Base-by-base conservation (phyloP, 1,140 invertebrate species). In the Drosophila saltans region DNA sequence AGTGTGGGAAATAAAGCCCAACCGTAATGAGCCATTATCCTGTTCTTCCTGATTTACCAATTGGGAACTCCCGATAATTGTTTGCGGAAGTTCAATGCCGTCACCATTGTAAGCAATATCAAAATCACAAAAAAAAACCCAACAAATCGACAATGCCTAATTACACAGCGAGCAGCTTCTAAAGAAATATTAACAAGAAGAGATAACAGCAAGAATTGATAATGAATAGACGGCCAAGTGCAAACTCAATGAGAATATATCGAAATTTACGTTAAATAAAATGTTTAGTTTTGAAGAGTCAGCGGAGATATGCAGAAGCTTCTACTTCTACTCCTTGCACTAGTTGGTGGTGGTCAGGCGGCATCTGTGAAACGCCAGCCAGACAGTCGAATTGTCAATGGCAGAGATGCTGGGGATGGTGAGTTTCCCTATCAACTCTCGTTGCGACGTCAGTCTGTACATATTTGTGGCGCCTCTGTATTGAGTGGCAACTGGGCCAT, bases 381-480 rank as follows among this genome's bases (percentile, higher is more conserved):
- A 24, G 84, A 80, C 40, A 82, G 83, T 65, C 90, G 91, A 10
- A 92, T 92, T 16, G 91, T 92, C 5, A 91, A 91, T 30, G 91
- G 91, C 0, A 68, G 75, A 9, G 81, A 91, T 43, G 91, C 83
- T 0, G 11, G 52, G 0, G 85, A 86, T 11, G 81, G 81, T 0
- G 75, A 90, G 30, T 90, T 85, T 24, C 85, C 85, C 0, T 83
- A 81, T 45, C 82, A 90, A 11, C 48, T 92, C 10, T 92, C 91
- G 0, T 60, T 92, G 10, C 82, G 91, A 1, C 80, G 84, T 2
- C 78, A 79, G 26, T 75, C 82, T 1, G 66, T 88, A 0, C 91
- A 92, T 45, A 85, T 91, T n/a, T 92, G 92, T 56, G 92, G 92
- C 1, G 92, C 91, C 16, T 78, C 92, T 4, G 77, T 92, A 16